These are phyloP conservation scores for Nudaria mundana DNA, from an alignment of 2,888 invertebrate species.

Conservation along the genomic window DNA sequence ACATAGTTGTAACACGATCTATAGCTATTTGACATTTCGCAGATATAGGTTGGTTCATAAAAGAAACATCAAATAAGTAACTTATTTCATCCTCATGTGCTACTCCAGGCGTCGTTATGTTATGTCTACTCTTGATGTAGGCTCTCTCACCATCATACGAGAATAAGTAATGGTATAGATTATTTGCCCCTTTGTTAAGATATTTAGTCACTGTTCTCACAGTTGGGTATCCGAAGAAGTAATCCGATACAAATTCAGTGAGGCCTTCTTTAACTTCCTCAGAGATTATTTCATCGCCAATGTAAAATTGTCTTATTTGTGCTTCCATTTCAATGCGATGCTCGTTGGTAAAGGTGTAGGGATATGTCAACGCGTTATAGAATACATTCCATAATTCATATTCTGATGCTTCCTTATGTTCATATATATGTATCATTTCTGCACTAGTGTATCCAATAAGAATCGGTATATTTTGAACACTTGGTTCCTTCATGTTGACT, in stretches of 20 bases:
- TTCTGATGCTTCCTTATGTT: constrained; percentile 17
- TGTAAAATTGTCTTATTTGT: constrained; percentile 47
- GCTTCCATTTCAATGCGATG: constrained; percentile 30
- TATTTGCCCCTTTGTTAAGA: constrained; percentile 32
- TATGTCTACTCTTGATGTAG: constrained; percentile 36
- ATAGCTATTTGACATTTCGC: constrained; percentile 41
- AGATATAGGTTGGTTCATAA: constrained; percentile 27
- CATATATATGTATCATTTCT: constrained; percentile 27
- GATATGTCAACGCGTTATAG: constrained; percentile 14
- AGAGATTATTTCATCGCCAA: constrained; percentile 39
- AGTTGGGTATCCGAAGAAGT: constrained; percentile 35
- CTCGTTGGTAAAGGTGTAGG: constrained; percentile 35
- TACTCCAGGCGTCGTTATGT: constrained; percentile 37
- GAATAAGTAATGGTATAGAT: constrained; percentile 50
- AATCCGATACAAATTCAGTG: constrained; percentile 44
- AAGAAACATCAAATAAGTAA: constrained; percentile 45
- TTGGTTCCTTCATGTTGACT: constrained; percentile 26
- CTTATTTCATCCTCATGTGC: constrained; percentile 46
- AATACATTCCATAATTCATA: constrained; percentile 25
- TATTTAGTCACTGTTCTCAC: constrained; percentile 41
- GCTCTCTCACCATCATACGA: constrained; percentile 49
- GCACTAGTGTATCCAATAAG: constrained; percentile 41
- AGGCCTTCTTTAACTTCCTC: constrained; percentile 32
- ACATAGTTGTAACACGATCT: constrained; percentile 45
- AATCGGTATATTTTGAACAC: constrained; percentile 31